phyloP scores from a whole-genome alignment of 2,113 vertebrate species.

The Petaurus breviceps region DNA sequence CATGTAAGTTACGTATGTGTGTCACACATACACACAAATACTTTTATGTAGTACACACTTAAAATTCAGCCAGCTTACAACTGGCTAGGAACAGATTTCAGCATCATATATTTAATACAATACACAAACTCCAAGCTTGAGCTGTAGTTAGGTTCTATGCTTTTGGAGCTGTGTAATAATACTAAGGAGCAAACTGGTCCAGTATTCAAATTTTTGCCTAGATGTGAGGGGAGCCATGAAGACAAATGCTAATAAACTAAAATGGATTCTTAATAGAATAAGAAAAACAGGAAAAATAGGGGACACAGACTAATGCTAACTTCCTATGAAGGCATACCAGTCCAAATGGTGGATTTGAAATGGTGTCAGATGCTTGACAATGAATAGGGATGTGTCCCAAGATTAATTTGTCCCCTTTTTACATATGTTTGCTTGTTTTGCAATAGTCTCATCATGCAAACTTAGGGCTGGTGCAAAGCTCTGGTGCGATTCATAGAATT shows the following conservation, averaged over 20 bases:
- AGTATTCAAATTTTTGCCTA: slow-evolving; percentile 15
- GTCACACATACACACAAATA: background rate
- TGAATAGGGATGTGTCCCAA: background rate
- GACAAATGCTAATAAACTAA: slow-evolving; percentile 25
- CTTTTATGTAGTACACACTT: background rate
- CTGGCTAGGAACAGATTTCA: background rate
- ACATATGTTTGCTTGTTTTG: slow-evolving; percentile 31
- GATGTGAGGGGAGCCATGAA: background rate
- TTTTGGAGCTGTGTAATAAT: background rate
- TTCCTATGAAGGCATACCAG: slow-evolving; percentile 11
- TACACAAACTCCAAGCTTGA: background rate
- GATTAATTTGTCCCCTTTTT: slow-evolving; percentile 24
- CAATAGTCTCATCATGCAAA: slow-evolving; percentile 50
- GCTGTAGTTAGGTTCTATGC: background rate
- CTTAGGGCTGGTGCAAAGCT: background rate
- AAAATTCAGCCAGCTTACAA: background rate
- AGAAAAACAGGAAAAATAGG: background rate
- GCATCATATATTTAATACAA: background rate
- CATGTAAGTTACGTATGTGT: background rate
- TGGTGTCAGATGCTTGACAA: slow-evolving; percentile 11
- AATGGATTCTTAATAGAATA: slow-evolving; percentile 38
- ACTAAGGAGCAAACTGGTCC: background rate
- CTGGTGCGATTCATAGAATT: slow-evolving; percentile 6
- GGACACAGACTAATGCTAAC: background rate
- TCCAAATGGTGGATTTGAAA: background rate